phyloP scores from a whole-genome alignment of 2,888 invertebrate genomes.

The Craniophora ligustri region DNA sequence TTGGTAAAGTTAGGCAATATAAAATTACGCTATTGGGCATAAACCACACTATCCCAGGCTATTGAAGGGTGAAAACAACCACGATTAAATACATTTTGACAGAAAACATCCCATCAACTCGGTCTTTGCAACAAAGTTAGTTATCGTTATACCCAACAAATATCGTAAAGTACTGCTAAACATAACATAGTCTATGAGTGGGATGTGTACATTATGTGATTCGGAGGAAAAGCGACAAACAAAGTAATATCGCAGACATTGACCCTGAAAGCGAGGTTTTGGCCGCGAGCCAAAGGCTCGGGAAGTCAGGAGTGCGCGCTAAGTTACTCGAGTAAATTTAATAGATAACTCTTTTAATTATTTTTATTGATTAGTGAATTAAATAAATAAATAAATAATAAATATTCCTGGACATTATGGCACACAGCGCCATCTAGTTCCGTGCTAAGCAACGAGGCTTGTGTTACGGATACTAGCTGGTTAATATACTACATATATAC shows the following conservation, averaged over 20 bases:
- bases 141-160: conserved; percentile 18
- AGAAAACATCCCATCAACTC: conserved; percentile 26
- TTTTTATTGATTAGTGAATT: conserved; percentile 3
- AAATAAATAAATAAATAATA: not conserved
- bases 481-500: too few species aligned
- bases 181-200: conserved; percentile 24
- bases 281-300: conserved; percentile 37
- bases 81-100: conserved; percentile 5
- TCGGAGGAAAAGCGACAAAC: conserved; percentile 42
- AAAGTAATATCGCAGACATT: conserved; percentile 50
- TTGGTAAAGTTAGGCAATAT: not conserved
- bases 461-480: too few species aligned
- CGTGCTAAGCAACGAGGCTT: too few species aligned
- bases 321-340: conserved; percentile 25
- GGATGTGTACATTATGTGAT: conserved; percentile 28
- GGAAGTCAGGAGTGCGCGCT: not conserved
- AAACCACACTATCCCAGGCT: conserved; percentile 4
- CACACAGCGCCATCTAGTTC: too few species aligned
- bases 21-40: not conserved
- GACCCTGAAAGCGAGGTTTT: conserved; percentile 44
- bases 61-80: not conserved
- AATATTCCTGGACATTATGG: not conserved
- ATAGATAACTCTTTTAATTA: conserved; percentile 22
- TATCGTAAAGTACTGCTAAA: conserved; percentile 31
- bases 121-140: conserved; percentile 10